Evolutionary conservation across 2,888 invertebrate species (phyloP).

Genomic region (Rhagonycha lutea): DNA sequence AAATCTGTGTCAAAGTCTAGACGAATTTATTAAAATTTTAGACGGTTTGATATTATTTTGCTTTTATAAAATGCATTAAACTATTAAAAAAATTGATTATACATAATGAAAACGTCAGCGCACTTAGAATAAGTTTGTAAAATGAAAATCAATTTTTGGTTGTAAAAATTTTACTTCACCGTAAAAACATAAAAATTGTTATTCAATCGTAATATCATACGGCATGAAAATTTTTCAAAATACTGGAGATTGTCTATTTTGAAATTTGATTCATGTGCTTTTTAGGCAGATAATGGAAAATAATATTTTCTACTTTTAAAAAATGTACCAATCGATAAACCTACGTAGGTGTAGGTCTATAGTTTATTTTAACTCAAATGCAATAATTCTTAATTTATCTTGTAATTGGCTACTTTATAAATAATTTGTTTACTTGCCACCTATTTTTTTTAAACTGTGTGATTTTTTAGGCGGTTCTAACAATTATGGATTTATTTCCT

Average conservation of each 20-base stretch:
- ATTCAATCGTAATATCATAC: not conserved
- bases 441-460: too few relatives aligned
- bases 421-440: too few relatives aligned
- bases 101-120: not conserved
- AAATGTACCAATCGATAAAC: not conserved
- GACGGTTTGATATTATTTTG: not conserved
- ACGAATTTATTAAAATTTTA: not conserved
- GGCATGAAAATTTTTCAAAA: not conserved
- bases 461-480: too few relatives aligned
- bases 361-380: too few relatives aligned
- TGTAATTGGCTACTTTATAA: too few relatives aligned
- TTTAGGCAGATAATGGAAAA: not conserved
- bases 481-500: too few relatives aligned
- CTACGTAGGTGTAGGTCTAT: too few relatives aligned
- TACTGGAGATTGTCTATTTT: not conserved
- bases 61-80: not conserved
- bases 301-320: not conserved
- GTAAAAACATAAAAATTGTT: not conserved
- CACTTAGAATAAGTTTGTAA: not conserved
- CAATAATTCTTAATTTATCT: too few relatives aligned
- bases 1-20: not conserved
- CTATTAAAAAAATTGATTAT: not conserved
- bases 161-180: not conserved
- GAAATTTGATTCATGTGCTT: not conserved
- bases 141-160: not conserved